phyloP scores from a whole-genome alignment of 2,797 vertebrate species.

The Pseudocheirus occidentalis region DNA sequence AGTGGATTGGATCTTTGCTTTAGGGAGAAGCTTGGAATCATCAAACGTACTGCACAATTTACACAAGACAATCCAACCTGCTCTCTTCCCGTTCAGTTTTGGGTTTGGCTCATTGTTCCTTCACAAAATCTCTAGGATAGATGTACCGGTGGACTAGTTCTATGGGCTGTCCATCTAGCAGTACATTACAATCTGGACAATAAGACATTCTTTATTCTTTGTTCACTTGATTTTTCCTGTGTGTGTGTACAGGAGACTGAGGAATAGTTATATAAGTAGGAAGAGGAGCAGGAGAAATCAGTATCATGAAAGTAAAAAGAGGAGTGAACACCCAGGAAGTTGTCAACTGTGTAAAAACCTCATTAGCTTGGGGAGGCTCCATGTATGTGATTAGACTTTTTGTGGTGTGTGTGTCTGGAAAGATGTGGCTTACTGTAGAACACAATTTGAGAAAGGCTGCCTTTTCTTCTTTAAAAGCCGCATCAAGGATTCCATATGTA shows the following conservation, averaged over 20 bases:
- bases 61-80: neutral
- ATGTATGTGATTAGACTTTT: neutral
- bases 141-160: neutral
- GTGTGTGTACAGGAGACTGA: neutral
- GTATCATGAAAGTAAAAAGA: too few relatives aligned
- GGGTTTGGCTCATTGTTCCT: neutral
- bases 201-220: neutral
- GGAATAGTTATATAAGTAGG: too few relatives aligned
- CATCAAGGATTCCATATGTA: neutral
- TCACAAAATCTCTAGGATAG: neutral
- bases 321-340: neutral
- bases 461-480: neutral
- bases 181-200: neutral
- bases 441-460: neutral
- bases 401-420: neutral
- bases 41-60: neutral
- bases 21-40: neutral
- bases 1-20: neutral
- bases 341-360: neutral
- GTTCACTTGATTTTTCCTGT: neutral
- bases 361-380: neutral
- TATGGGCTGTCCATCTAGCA: neutral
- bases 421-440: neutral
- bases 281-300: too few relatives aligned
- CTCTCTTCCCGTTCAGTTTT: neutral